Conservation (phyloP, 1,140 invertebrate genomes). For the Heliconius nattereri region DNA sequence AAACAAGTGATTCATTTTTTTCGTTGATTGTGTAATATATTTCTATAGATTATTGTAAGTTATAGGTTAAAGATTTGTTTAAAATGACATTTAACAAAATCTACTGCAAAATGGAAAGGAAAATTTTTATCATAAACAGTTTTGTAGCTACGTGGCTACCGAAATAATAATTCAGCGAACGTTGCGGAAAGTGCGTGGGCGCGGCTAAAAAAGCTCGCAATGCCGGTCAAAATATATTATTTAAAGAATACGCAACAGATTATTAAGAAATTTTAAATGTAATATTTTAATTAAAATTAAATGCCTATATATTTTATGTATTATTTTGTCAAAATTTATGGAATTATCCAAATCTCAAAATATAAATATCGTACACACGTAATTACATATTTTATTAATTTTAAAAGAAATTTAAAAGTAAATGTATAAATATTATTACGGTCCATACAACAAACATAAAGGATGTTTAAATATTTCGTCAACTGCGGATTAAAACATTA, state of each 20-base stretch:
- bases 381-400: not conserved
- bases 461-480: conserved; percentile 11
- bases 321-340: not conserved
- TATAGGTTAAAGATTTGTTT: not conserved
- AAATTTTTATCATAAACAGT: conserved; percentile 24
- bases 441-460: not conserved
- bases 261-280: not conserved
- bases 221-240: conserved; percentile 57
- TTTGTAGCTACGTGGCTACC: conserved; percentile 33
- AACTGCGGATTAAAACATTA: conserved; percentile 15
- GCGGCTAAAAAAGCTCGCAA: conserved; percentile 55
- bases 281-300: not conserved
- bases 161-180: conserved; percentile 44
- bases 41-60: no score
- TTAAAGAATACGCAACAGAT: conserved; percentile 45
- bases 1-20: no score
- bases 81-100: not conserved
- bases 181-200: conserved; percentile 53
- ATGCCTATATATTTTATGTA: no score
- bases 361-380: no score
- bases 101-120: not conserved
- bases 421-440: not conserved
- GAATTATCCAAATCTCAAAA: no score
- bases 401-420: no score
- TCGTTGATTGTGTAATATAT: no score